Base-by-base conservation (phyloP, 2,797 vertebrate genomes). In the Spea hammondii region DNA sequence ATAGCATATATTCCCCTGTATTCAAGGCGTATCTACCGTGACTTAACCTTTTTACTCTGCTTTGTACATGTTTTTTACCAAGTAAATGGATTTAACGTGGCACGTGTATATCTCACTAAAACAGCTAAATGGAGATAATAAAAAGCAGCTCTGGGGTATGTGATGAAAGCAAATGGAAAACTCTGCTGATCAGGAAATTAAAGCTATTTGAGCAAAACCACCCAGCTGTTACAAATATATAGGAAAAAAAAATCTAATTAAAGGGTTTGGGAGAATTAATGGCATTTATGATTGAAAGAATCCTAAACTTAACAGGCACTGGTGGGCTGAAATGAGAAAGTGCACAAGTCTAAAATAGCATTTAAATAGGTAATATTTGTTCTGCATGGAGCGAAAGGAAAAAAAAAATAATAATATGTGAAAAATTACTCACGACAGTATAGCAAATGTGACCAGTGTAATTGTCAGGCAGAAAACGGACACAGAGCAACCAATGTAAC, bases 391-490 rank as follows among this genome's bases (percentile, higher is more conserved):
- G 70, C 32, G 7, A 5, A 53, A 55, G 65, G 45, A 46, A 54
- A 66, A 71, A 68, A 72, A 11, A 47, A 74, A 76, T 65, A 66
- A 81, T 78, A 70, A 74, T 70, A 82, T 70, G 13, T 77, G 32
- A 82, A 74, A 82, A 81, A 83, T 73, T 92, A 98, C 98, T 98
- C 89, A 99, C 97, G 96, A 99, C 55, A 99, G 88, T 68, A 98
- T 85, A 0, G 95, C 96, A 77, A 99, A 99, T 47, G 97, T 99
- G 87, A 94, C 93, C 85, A 99, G 92, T 0, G 97, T 99, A 89
- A 97, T 93, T 54, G 89, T 86, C 85, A 98, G 88, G 84, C 96
- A 99, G 88, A 97, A 89, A 87, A 97, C 94, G 11, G 98, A 99
- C 80, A 99, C 88, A 0, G 96, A 95, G 32, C 98, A 99, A 85